A percentile compares a stretch with the other conserved stretches of the same genome.
Evolutionary conservation across 2,888 invertebrate genomes (phyloP).

Genomic region (Agrochola macilenta): DNA sequence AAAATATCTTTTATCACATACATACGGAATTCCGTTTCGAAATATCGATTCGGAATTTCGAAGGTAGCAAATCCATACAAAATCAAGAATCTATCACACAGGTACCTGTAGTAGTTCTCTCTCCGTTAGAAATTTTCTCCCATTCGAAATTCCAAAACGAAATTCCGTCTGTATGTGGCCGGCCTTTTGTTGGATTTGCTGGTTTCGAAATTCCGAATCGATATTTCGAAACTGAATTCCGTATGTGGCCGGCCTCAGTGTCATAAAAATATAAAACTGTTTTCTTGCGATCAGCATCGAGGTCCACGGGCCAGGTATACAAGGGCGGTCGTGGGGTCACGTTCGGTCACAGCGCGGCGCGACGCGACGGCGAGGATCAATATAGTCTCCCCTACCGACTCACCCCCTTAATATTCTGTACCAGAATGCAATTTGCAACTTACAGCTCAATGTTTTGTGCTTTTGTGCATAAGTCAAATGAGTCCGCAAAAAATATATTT

Average conservation of each 20-base stretch:
- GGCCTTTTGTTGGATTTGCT: too few relatives aligned
- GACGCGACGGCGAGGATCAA: conserved; percentile 86
- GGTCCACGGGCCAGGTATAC: conserved; percentile 69
- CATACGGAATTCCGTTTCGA: too few relatives aligned
- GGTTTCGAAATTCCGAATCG: too few relatives aligned
- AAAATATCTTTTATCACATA: not conserved
- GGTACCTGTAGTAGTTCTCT: too few relatives aligned
- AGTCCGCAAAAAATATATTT: not conserved
- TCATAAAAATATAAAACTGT: conserved; percentile 19
- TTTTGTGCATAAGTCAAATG: conserved; percentile 18
- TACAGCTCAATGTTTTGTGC: conserved; percentile 64
- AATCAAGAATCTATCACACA: too few relatives aligned
- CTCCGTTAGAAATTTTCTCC: too few relatives aligned
- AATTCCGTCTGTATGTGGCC: too few relatives aligned
- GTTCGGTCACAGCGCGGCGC: conserved; percentile 88
- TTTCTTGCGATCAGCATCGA: conserved; percentile 40
- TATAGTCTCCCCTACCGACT: conserved; percentile 76
- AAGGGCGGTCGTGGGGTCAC: conserved; percentile 84
- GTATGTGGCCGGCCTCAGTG: too few relatives aligned
- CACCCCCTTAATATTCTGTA: conserved; percentile 68
- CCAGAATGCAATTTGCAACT: conserved; percentile 79
- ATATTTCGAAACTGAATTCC: too few relatives aligned
- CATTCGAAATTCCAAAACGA: too few relatives aligned
- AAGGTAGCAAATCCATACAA: too few relatives aligned
- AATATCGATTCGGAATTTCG: too few relatives aligned